These are phyloP conservation scores for Ellobius talpinus DNA, from an alignment of 2,113 vertebrate species.

Conservation along the genomic window DNA sequence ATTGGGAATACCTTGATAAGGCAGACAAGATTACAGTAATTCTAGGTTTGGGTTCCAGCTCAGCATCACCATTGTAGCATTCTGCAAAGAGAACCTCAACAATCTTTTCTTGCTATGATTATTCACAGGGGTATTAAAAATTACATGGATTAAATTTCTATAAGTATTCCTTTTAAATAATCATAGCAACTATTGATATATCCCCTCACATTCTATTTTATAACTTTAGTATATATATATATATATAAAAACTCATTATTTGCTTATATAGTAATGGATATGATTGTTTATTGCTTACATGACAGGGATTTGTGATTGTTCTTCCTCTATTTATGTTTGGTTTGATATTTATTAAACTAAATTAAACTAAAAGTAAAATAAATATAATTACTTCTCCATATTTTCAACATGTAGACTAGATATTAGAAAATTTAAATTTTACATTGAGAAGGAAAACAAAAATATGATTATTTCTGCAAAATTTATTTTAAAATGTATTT, in stretches of 20 bases:
- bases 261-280: background rate
- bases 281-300: background rate
- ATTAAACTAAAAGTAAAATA: background rate
- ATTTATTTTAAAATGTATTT: conserved; percentile 50
- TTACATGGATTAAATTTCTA: background rate
- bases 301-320: background rate
- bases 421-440: conserved; percentile 46
- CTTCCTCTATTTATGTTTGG: background rate
- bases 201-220: background rate
- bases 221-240: background rate
- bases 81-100: background rate
- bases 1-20: background rate
- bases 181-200: background rate
- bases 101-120: background rate
- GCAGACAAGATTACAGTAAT: background rate
- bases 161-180: conserved; percentile 16
- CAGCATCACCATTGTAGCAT: background rate
- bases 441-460: background rate
- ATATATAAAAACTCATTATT: background rate
- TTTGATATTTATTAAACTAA: background rate
- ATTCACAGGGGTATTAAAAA: background rate
- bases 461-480: conserved; percentile 51
- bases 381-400: background rate
- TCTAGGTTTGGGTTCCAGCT: background rate
- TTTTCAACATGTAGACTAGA: background rate